Evolutionary conservation across 2,797 vertebrate species (phyloP).

Genomic region (Anableps anableps): DNA sequence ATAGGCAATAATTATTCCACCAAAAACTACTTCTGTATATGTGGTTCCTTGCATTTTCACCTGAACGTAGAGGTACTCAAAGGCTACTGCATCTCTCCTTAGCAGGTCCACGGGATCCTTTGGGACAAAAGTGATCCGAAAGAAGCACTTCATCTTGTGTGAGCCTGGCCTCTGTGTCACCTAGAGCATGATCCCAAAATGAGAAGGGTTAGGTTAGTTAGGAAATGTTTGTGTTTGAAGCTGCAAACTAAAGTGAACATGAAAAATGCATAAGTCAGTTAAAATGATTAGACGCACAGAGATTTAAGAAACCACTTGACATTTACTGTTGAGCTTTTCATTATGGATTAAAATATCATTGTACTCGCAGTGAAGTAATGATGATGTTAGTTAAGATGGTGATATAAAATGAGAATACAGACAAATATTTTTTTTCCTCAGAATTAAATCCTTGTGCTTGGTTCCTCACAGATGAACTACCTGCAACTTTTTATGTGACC

Average conservation of each 20-base stretch:
- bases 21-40: not conserved
- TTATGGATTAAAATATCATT: not conserved
- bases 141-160: constrained; percentile 98
- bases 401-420: not conserved
- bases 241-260: not conserved
- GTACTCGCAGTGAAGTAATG: not conserved
- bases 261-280: not conserved
- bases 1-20: not conserved
- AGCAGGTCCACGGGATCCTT: constrained; percentile 98
- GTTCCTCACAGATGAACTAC: not conserved
- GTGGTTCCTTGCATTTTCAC: constrained; percentile 71
- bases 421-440: not conserved
- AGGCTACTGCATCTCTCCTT: constrained; percentile 93
- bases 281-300: not conserved
- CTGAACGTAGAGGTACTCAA: constrained; percentile 99
- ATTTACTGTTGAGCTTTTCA: not conserved
- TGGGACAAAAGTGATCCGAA: constrained; percentile 97
- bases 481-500: not conserved
- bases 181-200: constrained; percentile 71
- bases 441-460: not conserved
- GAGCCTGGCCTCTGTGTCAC: constrained; percentile 97
- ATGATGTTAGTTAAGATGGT: not conserved
- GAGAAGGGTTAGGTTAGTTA: constrained; percentile 28
- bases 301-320: not conserved
- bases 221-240: not conserved